Conservation (phyloP, 2,888 invertebrate species). For the Athalia circularis region DNA sequence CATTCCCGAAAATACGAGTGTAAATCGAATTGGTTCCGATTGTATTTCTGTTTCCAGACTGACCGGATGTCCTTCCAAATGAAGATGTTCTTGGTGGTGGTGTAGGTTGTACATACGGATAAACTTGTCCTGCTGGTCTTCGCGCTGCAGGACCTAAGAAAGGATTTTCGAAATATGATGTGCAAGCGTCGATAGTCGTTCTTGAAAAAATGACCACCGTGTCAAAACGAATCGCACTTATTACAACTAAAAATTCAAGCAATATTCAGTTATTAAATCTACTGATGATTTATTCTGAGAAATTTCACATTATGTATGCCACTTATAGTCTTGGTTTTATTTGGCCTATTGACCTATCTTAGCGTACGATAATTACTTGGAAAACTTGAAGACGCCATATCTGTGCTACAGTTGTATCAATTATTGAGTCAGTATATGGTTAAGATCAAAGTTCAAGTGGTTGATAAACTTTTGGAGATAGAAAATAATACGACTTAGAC, state of each 20-base stretch:
- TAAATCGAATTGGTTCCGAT: constrained; percentile 62
- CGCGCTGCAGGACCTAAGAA: constrained; percentile 48
- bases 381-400: too few relatives aligned
- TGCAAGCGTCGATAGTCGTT: too few relatives aligned
- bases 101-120: constrained; percentile 56
- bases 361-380: too few relatives aligned
- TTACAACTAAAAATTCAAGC: too few relatives aligned
- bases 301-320: too few relatives aligned
- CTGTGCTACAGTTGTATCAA: too few relatives aligned
- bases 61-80: constrained; percentile 51
- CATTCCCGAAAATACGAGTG: constrained; percentile 61
- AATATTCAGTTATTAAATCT: too few relatives aligned
- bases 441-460: constrained; percentile 13
- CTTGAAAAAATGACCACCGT: too few relatives aligned
- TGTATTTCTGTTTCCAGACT: constrained; percentile 59
- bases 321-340: too few relatives aligned
- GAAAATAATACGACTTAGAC: constrained; percentile 16
- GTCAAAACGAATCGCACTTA: too few relatives aligned
- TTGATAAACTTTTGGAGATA: constrained; percentile 38
- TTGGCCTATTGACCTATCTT: too few relatives aligned
- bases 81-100: constrained; percentile 66
- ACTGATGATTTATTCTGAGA: too few relatives aligned
- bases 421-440: not conserved
- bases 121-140: constrained; percentile 49
- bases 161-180: not conserved